Evolutionary conservation across 2,113 vertebrate species (phyloP), one percentile per base, ranked within the genome.

Genomic region (Baryphthengus martii): DNA sequence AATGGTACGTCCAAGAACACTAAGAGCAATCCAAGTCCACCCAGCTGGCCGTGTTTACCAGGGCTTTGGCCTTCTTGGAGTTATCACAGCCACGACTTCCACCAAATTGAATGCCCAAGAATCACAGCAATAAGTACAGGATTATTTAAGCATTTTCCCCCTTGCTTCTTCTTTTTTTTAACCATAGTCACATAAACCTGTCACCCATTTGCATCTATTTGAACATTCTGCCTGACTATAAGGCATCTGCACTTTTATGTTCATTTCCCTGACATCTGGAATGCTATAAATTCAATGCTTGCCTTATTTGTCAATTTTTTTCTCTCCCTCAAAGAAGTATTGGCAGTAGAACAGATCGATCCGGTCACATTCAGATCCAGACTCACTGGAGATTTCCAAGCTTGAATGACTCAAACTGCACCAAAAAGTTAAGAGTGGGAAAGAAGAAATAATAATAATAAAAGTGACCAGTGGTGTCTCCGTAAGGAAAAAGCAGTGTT

Each of bases 221-320:
- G 93, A 96, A 78, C 90, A 86, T 71, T 62, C 53, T 94, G 95
- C 67, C 88, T 89, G 70, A 71, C 77, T 96, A 89, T 68, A 61
- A 89, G 91, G 94, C 97, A 97, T 97, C 96, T 98, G 97, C 90
- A 96, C 75, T 93, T 96, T 95, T 95, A 96, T 67, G 62, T 95
- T 95, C 85, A 85, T 93, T 96, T 95, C 91, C 83, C 92, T 89
- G 84, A 91, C 96, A 98, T 97, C 97, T 98, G 97, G 96, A 96
- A 87, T 67, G 79, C 81, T 62, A 90, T 95, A 96, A 97, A 97
- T 97, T 94, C 96, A 96, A 85, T 49, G 37, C 72, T 96, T 92
- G 78, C 88, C 78, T 96, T 96, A 59, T 42, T 84, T 94, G 84
- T 82, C 59, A 42, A 25, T 52, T 81, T 67, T 16, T 67, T 15